A percentile compares a stretch with the other conserved stretches of the same genome.
Evolutionary conservation across 1,140 invertebrate species (phyloP).

Genomic region (Ceratitis capitata): DNA sequence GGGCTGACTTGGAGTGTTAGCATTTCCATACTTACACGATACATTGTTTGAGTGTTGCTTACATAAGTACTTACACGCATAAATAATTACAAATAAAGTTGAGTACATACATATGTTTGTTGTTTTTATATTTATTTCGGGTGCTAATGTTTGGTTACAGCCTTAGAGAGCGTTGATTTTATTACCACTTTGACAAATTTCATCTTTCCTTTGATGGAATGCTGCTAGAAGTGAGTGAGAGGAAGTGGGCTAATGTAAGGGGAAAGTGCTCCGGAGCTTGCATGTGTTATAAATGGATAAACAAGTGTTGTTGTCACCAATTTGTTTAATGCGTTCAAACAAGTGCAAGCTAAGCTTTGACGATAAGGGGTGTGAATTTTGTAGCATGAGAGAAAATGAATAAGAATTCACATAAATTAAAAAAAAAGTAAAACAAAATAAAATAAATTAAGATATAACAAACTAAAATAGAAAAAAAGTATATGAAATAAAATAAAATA

Average conservation of each 20-base stretch:
- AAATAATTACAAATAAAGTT: neutral
- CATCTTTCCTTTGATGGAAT: slow-evolving; percentile 20
- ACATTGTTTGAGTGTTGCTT: neutral
- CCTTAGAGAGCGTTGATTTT: slow-evolving; percentile 10
- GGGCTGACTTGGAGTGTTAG: neutral
- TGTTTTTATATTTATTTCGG: neutral
- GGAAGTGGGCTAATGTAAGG: neutral
- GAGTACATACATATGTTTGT: neutral
- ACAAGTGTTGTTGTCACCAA: neutral
- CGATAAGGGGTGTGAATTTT: neutral
- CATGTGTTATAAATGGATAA: neutral
- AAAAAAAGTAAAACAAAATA: too few relatives aligned
- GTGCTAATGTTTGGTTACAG: neutral
- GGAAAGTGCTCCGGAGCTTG: neutral
- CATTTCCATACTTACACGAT: too few relatives aligned
- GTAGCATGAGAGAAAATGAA: too few relatives aligned
- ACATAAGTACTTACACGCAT: neutral
- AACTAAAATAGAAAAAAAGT: too few relatives aligned
- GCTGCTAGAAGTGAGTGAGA: neutral
- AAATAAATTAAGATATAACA: too few relatives aligned
- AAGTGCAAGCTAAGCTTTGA: neutral
- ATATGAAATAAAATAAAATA: too few relatives aligned
- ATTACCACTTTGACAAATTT: slow-evolving; percentile 34
- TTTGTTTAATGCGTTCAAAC: neutral
- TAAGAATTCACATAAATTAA: too few relatives aligned